These are phyloP conservation scores for Lepus timidus DNA, from an alignment of 2,113 vertebrate genomes.

Conservation along the genomic window DNA sequence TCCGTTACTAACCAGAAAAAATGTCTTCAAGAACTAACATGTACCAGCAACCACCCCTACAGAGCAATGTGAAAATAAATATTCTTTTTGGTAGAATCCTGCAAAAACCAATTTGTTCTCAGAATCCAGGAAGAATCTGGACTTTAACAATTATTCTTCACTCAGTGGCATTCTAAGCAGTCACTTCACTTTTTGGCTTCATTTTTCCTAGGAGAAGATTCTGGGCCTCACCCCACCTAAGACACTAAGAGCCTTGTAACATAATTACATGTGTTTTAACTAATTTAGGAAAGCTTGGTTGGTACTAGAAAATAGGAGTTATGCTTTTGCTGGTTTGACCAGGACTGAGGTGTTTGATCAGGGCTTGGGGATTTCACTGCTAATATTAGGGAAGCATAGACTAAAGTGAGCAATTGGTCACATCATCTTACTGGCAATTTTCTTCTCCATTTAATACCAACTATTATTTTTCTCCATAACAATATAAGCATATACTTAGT, in stretches of 20 bases:
- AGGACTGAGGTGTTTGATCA: neutral
- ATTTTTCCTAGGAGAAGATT: neutral
- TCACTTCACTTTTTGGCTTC: neutral
- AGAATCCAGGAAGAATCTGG: neutral
- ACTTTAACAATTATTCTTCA: neutral
- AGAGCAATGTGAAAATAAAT: neutral
- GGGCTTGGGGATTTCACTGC: neutral
- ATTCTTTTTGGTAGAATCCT: neutral
- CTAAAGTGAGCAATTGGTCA: neutral
- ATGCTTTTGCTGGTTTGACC: neutral
- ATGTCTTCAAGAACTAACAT: neutral
- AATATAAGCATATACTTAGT: neutral
- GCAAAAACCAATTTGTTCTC: neutral
- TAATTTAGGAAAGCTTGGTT: neutral
- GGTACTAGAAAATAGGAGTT: neutral
- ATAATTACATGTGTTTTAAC: neutral
- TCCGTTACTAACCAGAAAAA: constrained; percentile 1
- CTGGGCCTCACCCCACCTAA: neutral
- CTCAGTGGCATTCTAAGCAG: neutral
- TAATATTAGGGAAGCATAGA: neutral
- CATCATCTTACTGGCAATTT: neutral
- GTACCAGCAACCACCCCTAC: neutral
- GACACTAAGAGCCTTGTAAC: neutral
- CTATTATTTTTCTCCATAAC: neutral
- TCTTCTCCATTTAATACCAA: neutral